Evolutionary conservation across 2,888 invertebrate species (phyloP).

Genomic region (Pristionchus exspectatus): DNA sequence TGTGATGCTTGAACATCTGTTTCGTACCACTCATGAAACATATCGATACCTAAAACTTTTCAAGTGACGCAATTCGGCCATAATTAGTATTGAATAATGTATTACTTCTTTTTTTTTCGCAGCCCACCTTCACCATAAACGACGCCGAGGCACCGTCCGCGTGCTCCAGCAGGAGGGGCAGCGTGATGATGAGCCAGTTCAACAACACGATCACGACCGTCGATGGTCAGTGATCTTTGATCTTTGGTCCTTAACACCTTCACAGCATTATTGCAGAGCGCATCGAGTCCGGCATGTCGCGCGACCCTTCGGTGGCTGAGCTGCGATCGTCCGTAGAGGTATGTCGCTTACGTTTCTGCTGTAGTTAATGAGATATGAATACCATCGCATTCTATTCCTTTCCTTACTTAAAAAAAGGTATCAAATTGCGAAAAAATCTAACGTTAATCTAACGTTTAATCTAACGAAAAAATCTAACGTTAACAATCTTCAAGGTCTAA

Average conservation of each 20-base stretch:
- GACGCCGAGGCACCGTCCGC: not conserved
- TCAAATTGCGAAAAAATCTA: too few species aligned
- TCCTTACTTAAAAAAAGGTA: too few species aligned
- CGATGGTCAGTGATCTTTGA: not conserved
- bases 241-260: not conserved
- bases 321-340: not conserved
- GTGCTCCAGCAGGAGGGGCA: not conserved
- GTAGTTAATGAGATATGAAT: not conserved
- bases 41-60: too few species aligned
- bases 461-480: too few species aligned
- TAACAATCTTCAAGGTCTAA: too few species aligned
- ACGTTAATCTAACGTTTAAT: too few species aligned
- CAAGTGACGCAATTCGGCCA: too few species aligned
- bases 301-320: conserved; percentile 17
- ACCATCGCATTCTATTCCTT: too few species aligned
- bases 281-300: not conserved
- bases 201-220: not conserved
- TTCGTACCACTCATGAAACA: too few species aligned
- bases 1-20: too few species aligned
- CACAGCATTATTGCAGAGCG: not conserved
- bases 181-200: not conserved
- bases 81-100: too few species aligned
- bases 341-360: not conserved
- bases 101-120: too few species aligned
- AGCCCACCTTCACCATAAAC: not conserved